These are phyloP conservation scores for Oncorhynchus gorbuscha DNA, from an alignment of 2,113 vertebrate genomes.

Conservation along the genomic window DNA sequence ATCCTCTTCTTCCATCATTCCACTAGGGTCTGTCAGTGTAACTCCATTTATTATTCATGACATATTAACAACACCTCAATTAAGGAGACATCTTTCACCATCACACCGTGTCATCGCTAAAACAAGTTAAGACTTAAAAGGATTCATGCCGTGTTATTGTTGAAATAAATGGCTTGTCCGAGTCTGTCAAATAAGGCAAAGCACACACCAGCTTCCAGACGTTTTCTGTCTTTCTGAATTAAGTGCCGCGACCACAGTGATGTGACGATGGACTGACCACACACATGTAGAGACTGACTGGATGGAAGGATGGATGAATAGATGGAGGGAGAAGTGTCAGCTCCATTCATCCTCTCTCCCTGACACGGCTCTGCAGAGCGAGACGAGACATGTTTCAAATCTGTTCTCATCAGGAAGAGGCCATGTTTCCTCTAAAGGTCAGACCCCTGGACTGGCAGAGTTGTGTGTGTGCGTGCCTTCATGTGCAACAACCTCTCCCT, in stretches of 20 bases:
- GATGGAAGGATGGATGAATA: too few relatives aligned
- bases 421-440: slow-evolving; percentile 6
- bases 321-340: not conserved
- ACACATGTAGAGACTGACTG: too few relatives aligned
- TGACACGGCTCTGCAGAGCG: slow-evolving; percentile 1
- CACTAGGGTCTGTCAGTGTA: not conserved
- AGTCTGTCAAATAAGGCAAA: too few relatives aligned
- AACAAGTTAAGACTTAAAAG: too few relatives aligned
- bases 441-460: slow-evolving; percentile 8
- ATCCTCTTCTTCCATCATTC: not conserved
- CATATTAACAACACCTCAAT: not conserved
- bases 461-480: not conserved
- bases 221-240: too few relatives aligned
- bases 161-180: too few relatives aligned
- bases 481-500: not conserved
- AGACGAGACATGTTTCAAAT: slow-evolving; percentile 19
- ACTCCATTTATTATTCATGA: not conserved
- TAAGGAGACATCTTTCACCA: not conserved
- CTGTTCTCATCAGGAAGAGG: slow-evolving; percentile 21
- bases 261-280: too few relatives aligned
- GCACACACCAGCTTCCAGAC: too few relatives aligned
- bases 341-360: slow-evolving; percentile 2
- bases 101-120: too few relatives aligned
- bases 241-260: too few relatives aligned
- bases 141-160: too few relatives aligned